A percentile compares a stretch with the other conserved stretches of the same genome.
Evolutionary conservation across 2,113 vertebrate genomes (phyloP).

Genomic region (Hippoglossus stenolepis): DNA sequence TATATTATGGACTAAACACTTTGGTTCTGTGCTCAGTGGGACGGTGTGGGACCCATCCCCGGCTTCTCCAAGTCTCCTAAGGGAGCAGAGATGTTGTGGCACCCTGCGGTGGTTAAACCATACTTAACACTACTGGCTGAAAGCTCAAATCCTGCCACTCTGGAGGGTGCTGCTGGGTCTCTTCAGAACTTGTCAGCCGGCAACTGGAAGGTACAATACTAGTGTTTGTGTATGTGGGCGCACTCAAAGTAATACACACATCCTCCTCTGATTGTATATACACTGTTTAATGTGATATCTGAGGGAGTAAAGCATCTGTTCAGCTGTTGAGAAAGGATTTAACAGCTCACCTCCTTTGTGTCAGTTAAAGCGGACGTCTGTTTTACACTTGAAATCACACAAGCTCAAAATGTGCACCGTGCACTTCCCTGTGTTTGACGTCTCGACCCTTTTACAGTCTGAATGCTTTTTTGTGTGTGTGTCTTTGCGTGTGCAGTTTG

Average conservation of each 20-base stretch:
- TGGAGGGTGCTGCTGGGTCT: slow-evolving; percentile 96
- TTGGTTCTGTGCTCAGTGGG: slow-evolving; percentile 87
- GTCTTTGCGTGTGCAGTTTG: slow-evolving; percentile 84
- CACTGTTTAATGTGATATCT: slow-evolving; percentile 7
- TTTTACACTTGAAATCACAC: slow-evolving; percentile 24
- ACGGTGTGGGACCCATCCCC: slow-evolving; percentile 96
- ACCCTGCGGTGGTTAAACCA: slow-evolving; percentile 95
- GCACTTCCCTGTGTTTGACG: not conserved
- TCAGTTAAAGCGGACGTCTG: not conserved
- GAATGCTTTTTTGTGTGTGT: slow-evolving; percentile 18
- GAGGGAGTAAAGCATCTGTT: not conserved
- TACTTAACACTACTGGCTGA: slow-evolving; percentile 96
- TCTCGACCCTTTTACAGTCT: slow-evolving; percentile 12
- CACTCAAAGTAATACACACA: not conserved
- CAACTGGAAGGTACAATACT: slow-evolving; percentile 93
- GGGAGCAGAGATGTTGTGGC: slow-evolving; percentile 98
- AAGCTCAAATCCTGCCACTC: slow-evolving; percentile 96
- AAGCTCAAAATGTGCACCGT: not conserved
- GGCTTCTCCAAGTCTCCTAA: slow-evolving; percentile 96
- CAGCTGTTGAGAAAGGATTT: slow-evolving; percentile 29
- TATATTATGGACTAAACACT: not conserved
- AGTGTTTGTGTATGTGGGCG: not conserved
- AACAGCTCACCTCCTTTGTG: slow-evolving; percentile 18
- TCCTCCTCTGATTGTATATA: not conserved
- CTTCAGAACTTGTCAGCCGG: slow-evolving; percentile 98